Base-by-base conservation (phyloP, 2,888 invertebrate genomes). In the Brenthis ino region DNA sequence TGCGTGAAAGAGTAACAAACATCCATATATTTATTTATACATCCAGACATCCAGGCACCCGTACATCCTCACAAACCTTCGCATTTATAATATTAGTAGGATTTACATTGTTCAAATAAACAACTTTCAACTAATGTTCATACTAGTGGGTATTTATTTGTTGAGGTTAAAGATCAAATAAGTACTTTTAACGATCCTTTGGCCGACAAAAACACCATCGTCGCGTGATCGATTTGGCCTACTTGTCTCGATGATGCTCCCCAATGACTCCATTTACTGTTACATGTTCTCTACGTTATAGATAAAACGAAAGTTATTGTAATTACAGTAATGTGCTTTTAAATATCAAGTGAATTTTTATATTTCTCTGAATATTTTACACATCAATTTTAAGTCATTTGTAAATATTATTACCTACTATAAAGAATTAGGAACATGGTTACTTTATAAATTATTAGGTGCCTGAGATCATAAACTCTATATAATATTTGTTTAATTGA, bases 171-270 rank as follows among this genome's bases (percentile, higher is more conserved):
- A 70, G 72, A 67, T 72, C 70, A 74, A 74, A 55, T 64, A 71
- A 64, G 70, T 61, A 65, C 55, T 57, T 68, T 68, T 67, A 72
- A 71, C 65, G 57, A 68, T 67, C 60, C 67, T 71, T 66, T 54
- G 56, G 65, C 55, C 58, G 48, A 73, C 70, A 75, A 72, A 74
- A 72, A 68, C 60, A 68, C 69, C 73, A 75, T 76, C 76, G 75
- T 76, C 77, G 72, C 81, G 77, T 84, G 84, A 86, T 87, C 81
- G 77, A 83, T 83, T 84, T 76, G 87, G 75, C 84, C 86, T 81
- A 86, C 81, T 84, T 85, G 76, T 71, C 61, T 66, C 64, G 74
- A 78, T 74, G 76, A 77, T 75, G 73, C 75, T 77, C 71, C 76
- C 58, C 68, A 63, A 74, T 72, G 75, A 66, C 65, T 66, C 65